These are phyloP conservation scores for Nettapus auritus DNA, from an alignment of 2,113 vertebrate genomes.

Conservation along the genomic window DNA sequence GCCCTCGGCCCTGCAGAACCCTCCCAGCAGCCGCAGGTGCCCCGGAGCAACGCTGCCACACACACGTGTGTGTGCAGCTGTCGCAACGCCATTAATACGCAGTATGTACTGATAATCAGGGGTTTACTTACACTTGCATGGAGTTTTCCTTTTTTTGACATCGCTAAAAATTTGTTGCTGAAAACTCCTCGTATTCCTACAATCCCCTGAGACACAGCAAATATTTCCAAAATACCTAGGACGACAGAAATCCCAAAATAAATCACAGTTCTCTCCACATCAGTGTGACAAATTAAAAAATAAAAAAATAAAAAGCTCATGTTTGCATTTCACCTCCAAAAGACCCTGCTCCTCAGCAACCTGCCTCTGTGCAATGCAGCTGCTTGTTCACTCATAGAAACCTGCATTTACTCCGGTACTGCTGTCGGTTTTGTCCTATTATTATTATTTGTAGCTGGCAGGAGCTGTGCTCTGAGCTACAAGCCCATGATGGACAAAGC, in stretches of 20 bases:
- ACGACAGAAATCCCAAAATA: constrained; percentile 87
- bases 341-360: background rate
- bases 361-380: background rate
- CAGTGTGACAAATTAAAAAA: constrained; percentile 39
- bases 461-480: background rate
- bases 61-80: background rate
- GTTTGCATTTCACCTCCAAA: background rate
- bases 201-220: constrained; percentile 97
- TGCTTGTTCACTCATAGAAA: accelerated
- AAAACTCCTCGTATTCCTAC: constrained; percentile 97
- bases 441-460: background rate
- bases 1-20: background rate
- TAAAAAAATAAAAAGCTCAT: background rate
- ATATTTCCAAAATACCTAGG: constrained; percentile 98
- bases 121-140: constrained; percentile 93
- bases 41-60: background rate
- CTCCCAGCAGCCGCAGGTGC: background rate
- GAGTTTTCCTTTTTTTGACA: constrained; percentile 98
- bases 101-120: constrained; percentile 3
- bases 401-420: background rate
- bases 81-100: constrained; percentile 31
- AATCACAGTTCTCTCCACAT: constrained; percentile 75
- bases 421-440: background rate
- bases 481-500: background rate
- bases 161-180: constrained; percentile 98